Evolutionary conservation across 2,888 invertebrate genomes (phyloP).

Genomic region (Luffia ferchaultella): DNA sequence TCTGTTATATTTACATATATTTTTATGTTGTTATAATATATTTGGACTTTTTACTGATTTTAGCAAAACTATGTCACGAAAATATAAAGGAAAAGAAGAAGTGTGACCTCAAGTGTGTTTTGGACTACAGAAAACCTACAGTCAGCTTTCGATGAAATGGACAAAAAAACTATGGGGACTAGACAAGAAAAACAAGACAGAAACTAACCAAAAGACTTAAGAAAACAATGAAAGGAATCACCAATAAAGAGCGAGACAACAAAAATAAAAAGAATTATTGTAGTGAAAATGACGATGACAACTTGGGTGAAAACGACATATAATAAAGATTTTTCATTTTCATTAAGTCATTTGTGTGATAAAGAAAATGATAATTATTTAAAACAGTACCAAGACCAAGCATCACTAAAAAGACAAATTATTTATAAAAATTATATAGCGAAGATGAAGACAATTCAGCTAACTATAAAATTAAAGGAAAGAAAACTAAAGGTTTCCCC

Average conservation of each 20-base stretch:
- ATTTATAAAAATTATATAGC: neutral
- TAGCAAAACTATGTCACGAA: conserved; percentile 14
- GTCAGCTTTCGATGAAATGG: conserved; percentile 18
- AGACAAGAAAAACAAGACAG: conserved; percentile 1
- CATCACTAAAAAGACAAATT: neutral
- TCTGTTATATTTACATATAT: conserved; percentile 6
- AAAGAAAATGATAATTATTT: neutral
- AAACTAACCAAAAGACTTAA: conserved; percentile 1
- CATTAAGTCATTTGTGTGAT: neutral
- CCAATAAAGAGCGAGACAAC: neutral
- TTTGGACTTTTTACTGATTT: conserved; percentile 3
- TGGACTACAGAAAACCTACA: conserved; percentile 17
- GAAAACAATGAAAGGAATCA: conserved; percentile 8
- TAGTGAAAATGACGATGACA: conserved; percentile 1
- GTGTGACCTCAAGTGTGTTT: conserved; percentile 14
- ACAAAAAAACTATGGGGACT: conserved; percentile 16
- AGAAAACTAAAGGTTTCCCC: neutral
- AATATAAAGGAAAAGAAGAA: conserved; percentile 15
- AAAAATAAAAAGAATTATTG: neutral
- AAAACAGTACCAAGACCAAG: neutral
- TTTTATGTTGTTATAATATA: conserved; percentile 2
- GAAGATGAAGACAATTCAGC: neutral
- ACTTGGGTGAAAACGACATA: too few relatives aligned
- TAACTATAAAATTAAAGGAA: neutral
- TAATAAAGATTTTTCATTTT: too few relatives aligned